Conservation (phyloP, 2,113 vertebrate genomes). For the Thamnaconus septentrionalis region DNA sequence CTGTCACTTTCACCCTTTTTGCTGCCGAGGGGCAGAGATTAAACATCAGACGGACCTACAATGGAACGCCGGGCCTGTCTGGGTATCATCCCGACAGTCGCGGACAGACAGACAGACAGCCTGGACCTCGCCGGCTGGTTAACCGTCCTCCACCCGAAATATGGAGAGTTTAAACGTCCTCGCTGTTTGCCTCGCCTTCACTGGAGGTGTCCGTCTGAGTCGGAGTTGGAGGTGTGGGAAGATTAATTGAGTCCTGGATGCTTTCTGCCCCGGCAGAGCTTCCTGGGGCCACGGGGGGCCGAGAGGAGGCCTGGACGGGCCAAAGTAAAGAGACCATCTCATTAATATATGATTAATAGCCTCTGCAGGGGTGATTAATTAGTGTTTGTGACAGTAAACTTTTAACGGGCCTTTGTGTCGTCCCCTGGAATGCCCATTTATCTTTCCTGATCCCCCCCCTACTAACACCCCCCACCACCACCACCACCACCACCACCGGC, state of each 20-base stretch:
- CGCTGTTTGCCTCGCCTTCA: constrained; percentile 77
- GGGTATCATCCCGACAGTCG: constrained; percentile 11
- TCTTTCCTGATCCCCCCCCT: constrained; percentile 46
- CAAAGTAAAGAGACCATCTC: constrained; percentile 82
- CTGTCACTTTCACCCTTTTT: constrained; percentile 20
- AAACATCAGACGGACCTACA: constrained; percentile 5
- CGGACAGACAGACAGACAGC: constrained; percentile 31
- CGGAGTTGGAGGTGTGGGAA: constrained; percentile 51
- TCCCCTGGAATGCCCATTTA: constrained; percentile 72
- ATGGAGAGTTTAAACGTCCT: constrained; percentile 77
- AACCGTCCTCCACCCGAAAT: constrained; percentile 73
- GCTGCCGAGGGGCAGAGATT: constrained; percentile 15
- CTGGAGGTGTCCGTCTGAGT: constrained; percentile 68
- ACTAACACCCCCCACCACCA: not conserved
- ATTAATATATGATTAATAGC: constrained; percentile 89
- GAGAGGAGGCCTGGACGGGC: constrained; percentile 58
- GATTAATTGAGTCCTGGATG: constrained; percentile 83
- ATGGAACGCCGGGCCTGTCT: constrained; percentile 6
- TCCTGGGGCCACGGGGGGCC: constrained; percentile 69
- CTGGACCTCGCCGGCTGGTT: constrained; percentile 64
- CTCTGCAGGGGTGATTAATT: constrained; percentile 84
- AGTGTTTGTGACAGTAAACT: constrained; percentile 84
- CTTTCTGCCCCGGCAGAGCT: constrained; percentile 68
- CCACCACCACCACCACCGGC: constrained; percentile 13
- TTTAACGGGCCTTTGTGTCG: constrained; percentile 70